Percentiles rank a stretch among this genome's conserved stretches.
Conservation (phyloP, 2,113 vertebrate species). For the Trachemys scripta region DNA sequence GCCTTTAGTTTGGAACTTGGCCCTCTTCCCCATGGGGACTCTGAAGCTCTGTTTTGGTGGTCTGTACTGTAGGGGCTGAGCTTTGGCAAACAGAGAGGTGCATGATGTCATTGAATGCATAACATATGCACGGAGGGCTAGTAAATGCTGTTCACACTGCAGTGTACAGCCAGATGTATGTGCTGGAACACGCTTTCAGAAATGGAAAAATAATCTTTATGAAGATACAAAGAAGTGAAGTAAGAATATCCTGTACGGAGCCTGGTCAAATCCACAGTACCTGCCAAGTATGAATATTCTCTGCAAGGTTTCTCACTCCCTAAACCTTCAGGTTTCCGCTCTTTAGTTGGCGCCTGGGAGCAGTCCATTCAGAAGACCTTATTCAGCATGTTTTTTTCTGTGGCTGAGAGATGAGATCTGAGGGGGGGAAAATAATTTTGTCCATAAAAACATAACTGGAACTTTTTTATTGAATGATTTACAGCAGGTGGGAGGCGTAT, state of each 20-base stretch:
- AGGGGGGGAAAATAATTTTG: conserved; percentile 48
- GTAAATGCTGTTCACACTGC: conserved; percentile 66
- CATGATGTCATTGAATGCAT: conserved; percentile 81
- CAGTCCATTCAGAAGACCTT: conserved; percentile 9
- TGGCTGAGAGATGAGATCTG: conserved; percentile 40
- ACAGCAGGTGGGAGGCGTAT: conserved; percentile 37
- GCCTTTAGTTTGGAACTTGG: conserved; percentile 63
- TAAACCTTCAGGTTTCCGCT: conserved; percentile 42
- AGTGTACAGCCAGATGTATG: conserved; percentile 67
- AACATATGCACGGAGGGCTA: conserved; percentile 71
- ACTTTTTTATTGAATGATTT: conserved; percentile 34
- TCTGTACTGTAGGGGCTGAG: conserved; percentile 68
- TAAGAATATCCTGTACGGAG: conserved; percentile 67
- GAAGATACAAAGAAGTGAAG: conserved; percentile 66
- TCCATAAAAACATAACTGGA: conserved; percentile 17
- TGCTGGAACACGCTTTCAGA: conserved; percentile 30
- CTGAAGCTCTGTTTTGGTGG: conserved; percentile 81
- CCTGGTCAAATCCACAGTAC: conserved; percentile 51
- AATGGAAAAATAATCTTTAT: conserved; percentile 75
- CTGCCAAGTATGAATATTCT: conserved; percentile 49
- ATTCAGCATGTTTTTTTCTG: conserved; percentile 59
- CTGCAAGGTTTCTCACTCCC: conserved; percentile 46
- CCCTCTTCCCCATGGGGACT: conserved; percentile 49
- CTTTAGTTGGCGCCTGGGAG: conserved; percentile 49
- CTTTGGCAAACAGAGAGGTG: conserved; percentile 68